These are phyloP conservation scores for Ephialtes manifestator DNA, from an alignment of 2,888 invertebrate genomes.

Conservation along the genomic window DNA sequence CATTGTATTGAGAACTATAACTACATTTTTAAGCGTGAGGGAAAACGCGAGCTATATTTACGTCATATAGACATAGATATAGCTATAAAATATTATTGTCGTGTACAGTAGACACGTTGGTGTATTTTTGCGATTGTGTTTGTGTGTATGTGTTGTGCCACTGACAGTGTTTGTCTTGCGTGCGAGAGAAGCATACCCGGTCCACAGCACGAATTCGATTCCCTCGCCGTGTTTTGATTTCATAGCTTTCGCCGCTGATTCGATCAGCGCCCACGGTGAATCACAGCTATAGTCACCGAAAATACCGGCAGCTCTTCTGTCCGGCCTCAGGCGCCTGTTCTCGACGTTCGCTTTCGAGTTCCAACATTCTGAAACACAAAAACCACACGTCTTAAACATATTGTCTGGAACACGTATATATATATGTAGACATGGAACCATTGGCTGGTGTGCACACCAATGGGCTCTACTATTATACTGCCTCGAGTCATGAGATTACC, in stretches of 20 bases:
- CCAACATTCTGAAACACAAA: conserved; percentile 87
- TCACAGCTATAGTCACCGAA: conserved; percentile 95
- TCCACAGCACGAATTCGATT: conserved; percentile 97
- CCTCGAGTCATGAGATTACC: conserved; percentile 19
- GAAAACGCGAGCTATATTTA: conserved; percentile 31
- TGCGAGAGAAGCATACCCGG: conserved; percentile 90
- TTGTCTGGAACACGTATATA: not conserved
- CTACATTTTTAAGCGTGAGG: conserved; percentile 32
- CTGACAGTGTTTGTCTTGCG: conserved; percentile 49
- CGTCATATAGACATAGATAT: conserved; percentile 9
- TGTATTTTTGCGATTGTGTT: not conserved
- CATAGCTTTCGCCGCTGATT: conserved; percentile 96
- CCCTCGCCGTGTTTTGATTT: conserved; percentile 93
- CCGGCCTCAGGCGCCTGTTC: conserved; percentile 83
- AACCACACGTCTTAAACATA: not conserved
- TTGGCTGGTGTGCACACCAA: not conserved
- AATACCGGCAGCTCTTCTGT: conserved; percentile 89
- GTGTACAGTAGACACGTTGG: not conserved
- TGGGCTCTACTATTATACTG: conserved; percentile 1
- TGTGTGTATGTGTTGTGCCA: not conserved
- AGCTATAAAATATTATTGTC: conserved; percentile 23
- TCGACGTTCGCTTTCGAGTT: conserved; percentile 87
- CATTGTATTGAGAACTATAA: conserved; percentile 52
- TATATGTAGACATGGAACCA: not conserved
- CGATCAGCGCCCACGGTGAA: conserved; percentile 95